Base-by-base conservation (phyloP, 2,888 invertebrate species). In the Nomada ferruginata region DNA sequence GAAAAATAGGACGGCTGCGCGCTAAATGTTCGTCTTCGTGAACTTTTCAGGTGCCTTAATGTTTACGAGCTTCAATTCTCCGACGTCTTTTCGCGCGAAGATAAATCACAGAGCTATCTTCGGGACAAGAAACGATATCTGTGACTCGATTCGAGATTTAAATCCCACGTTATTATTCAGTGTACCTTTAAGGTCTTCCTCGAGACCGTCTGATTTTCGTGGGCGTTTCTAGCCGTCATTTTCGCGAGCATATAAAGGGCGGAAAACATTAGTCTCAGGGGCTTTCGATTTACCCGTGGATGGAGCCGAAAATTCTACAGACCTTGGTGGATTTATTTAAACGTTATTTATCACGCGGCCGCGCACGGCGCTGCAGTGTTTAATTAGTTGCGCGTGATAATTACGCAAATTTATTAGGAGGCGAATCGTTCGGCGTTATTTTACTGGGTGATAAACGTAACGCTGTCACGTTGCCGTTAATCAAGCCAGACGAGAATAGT, bases 371-470 rank as follows among this genome's bases (percentile, higher is more conserved):
- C 18, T 65, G 65, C 50, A 26, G 36, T 29, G 20, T 5, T 65
- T 61, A 70, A 79, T 79, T 79, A 79, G 69, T 82, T 70, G 26
- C 57, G 47, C 15, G 65, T 42, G 61, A 78, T 68, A 65, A 78
- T 81, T 78, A 69, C 60, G 53, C 13, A 4, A 73, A 77, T 73
- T 77, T 53, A 65, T 9, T 15, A 18, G 20, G 50, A 42, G 15
- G 61, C 63, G n/a, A 47, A 23, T 29, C 42, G 47, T 70, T 74
- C 61, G 26, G 29, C 53, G 61, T 65, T 79, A 79, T 70, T 79
- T 79, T 42, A 70, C 42, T 20, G 42, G 20, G n/a, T 44, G 63
- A 73, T 78, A 64, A 78, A 78, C 52, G n/a, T n/a, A 11, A 2
- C 4, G 4, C 11, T 18, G 64, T 13, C 20, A 55, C 50, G 65